Conservation (phyloP, 2,113 vertebrate species). For the Phoxinus phoxinus region DNA sequence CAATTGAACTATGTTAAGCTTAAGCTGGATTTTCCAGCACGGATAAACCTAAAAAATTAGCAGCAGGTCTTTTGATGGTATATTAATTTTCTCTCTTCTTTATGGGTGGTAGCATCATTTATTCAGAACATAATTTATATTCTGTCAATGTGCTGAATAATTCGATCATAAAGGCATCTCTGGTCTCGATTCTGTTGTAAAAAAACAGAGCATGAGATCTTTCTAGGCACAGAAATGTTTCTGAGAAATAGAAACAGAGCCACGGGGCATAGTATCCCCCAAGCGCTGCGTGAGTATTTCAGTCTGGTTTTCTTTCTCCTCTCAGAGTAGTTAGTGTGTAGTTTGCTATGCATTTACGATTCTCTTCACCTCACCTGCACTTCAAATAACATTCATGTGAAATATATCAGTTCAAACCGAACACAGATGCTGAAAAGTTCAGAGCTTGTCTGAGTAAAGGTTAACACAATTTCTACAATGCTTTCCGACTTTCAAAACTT, state of each 20-base stretch:
- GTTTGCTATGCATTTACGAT: background rate
- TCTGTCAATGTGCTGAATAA: background rate
- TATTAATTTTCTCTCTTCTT: background rate
- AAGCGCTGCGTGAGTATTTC: background rate
- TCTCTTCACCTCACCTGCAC: background rate
- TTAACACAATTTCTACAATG: background rate
- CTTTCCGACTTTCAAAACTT: background rate
- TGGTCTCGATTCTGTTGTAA: constrained; percentile 24
- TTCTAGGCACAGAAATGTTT: constrained; percentile 19
- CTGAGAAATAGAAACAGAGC: constrained; percentile 29
- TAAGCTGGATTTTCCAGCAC: background rate
- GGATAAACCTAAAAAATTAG: background rate
- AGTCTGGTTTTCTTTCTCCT: background rate
- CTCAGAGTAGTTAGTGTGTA: background rate
- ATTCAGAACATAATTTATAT: background rate
- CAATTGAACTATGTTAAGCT: background rate
- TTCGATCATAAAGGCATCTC: constrained; percentile 20
- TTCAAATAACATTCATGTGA: background rate
- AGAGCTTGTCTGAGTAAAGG: background rate
- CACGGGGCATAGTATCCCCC: constrained; percentile 19
- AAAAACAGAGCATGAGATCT: constrained; percentile 22
- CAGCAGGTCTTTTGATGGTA: background rate
- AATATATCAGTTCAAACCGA: background rate
- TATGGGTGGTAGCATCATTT: background rate
- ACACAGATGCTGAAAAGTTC: background rate